Base-by-base conservation (phyloP, 1,140 invertebrate genomes). In the Liolophura sinensis region DNA sequence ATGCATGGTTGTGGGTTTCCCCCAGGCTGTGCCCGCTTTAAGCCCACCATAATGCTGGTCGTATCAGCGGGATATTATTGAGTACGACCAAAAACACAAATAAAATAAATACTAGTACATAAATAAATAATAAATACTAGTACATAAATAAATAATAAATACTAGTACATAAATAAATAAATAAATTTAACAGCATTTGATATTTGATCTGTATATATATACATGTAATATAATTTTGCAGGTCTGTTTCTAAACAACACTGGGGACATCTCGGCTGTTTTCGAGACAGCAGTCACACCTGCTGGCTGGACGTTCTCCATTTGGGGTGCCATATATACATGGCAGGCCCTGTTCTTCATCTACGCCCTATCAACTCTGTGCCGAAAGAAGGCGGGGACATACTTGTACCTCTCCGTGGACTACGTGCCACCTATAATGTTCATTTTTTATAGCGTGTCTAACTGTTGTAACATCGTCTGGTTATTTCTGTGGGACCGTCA, bases 401-500 rank as follows among this genome's bases (percentile, higher is more conserved):
- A 65, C 27, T 52, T 68, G 3, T 68, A 68, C 51, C 22, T 40
- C 11, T 24, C 40, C 14, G 61, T 55, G 31, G 24, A 57, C n/a
- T 31, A 67, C 49, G 0, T 72, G 3, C 68, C 67, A 11, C 46
- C 56, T 16, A 7, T 50, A 15, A 48, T 72, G 16, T 73, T 64
- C 51, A 11, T 64, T 1, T 51, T 68, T 15, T 71, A 66, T 31
- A 68, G 64, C 27, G 47, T 68, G n/a, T 68, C 70, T 57, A 64
- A 62, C 46, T 40, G 27, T 15, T 60, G 61, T 22, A 74, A 72
- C 24, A 68, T 75, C 16, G 49, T 27, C 15, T 78, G 77, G 77
- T 50, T 82, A 27, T 78, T 83, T 69, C 56, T 80, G 12, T 84
- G 73, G 75, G 72, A 78, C 65, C 62, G 73, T 54, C 40, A 69